Evolutionary conservation across 1,140 invertebrate genomes (phyloP).

Genomic region (Drosophila chauvacae): DNA sequence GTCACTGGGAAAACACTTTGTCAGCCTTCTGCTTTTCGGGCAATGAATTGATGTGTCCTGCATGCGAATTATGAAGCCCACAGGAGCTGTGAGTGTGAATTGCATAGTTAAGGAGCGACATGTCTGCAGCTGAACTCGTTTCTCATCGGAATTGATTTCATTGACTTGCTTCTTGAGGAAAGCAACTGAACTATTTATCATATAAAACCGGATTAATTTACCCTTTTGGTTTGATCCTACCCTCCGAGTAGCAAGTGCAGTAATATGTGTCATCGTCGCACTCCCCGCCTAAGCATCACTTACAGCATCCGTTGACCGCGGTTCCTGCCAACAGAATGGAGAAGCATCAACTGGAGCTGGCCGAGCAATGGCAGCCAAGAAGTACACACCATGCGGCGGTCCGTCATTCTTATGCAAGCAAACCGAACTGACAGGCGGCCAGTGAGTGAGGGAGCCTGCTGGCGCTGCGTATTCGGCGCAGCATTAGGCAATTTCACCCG

Average conservation of each 20-base stretch:
- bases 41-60: slow-evolving; percentile 74
- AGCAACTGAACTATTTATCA: background rate
- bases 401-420: slow-evolving; percentile 21
- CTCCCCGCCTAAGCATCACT: background rate
- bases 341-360: background rate
- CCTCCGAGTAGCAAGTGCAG: background rate
- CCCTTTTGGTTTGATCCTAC: background rate
- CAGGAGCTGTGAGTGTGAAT: background rate
- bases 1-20: slow-evolving; percentile 54
- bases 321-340: background rate
- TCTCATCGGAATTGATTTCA: background rate
- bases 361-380: background rate
- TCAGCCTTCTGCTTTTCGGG: slow-evolving; percentile 48
- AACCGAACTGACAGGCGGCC: slow-evolving; percentile 4
- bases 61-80: slow-evolving; percentile 58
- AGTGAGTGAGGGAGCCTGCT: background rate
- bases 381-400: background rate
- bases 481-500: slow-evolving; percentile 34
- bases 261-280: background rate
- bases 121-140: slow-evolving; percentile 14
- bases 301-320: background rate
- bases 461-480: background rate
- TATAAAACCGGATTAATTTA: background rate
- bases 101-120: background rate
- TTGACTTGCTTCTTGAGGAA: background rate